Conservation (phyloP, 2,797 vertebrate species). For the Leptatherina wallacei region DNA sequence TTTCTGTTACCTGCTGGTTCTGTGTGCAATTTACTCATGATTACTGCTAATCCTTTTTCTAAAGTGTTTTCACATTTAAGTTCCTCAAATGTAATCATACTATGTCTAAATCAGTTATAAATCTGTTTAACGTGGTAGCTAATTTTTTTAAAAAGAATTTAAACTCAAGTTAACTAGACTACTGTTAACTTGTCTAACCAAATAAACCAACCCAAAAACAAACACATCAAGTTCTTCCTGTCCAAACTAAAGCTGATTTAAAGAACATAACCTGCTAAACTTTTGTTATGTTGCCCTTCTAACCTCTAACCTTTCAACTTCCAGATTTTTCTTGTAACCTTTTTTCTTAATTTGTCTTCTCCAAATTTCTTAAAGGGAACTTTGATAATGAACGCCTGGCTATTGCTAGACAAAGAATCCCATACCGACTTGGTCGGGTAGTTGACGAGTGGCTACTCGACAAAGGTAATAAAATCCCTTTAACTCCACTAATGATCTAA, state of each 20-base stretch:
- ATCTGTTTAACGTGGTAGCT: slow-evolving; percentile 81
- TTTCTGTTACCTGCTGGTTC: slow-evolving; percentile 58
- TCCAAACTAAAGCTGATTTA: slow-evolving; percentile 83
- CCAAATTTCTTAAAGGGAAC: slow-evolving; percentile 98
- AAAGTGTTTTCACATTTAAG: slow-evolving; percentile 53
- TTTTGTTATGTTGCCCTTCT: slow-evolving; percentile 83
- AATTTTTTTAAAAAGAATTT: slow-evolving; percentile 67
- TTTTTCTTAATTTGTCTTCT: slow-evolving; percentile 89
- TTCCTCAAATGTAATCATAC: slow-evolving; percentile 65
- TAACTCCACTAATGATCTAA: slow-evolving; percentile 87
- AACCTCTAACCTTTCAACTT: slow-evolving; percentile 86
- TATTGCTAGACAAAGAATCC: slow-evolving; percentile 99
- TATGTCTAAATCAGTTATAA: slow-evolving; percentile 85
- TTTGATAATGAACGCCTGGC: slow-evolving; percentile 99
- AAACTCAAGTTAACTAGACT: slow-evolving; percentile 82
- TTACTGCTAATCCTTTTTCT: slow-evolving; percentile 63
- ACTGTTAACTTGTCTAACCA: slow-evolving; percentile 81
- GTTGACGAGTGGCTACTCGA: slow-evolving; percentile 99
- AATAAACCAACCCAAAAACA: slow-evolving; percentile 71
- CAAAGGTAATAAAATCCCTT: slow-evolving; percentile 98
- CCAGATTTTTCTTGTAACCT: slow-evolving; percentile 85
- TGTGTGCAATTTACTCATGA: slow-evolving; percentile 43
- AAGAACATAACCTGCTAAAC: slow-evolving; percentile 86
- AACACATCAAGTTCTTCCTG: slow-evolving; percentile 77
- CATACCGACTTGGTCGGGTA: slow-evolving; percentile 98